A percentile compares a stretch with the other conserved stretches of the same genome.
phyloP scores from a whole-genome alignment of 2,113 vertebrate species.

The Ophiodon elongatus region DNA sequence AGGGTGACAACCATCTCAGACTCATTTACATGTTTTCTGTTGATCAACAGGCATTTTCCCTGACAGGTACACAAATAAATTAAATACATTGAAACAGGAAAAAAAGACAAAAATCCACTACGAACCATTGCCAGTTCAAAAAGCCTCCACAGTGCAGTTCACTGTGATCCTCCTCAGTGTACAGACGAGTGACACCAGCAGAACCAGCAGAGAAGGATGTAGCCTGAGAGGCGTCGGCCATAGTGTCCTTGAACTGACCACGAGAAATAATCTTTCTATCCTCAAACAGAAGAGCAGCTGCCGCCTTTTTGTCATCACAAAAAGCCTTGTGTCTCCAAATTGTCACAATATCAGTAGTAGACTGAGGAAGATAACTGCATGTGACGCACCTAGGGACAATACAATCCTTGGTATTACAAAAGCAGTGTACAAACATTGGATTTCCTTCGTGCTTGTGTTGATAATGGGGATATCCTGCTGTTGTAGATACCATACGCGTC shows the following conservation, averaged over 20 bases:
- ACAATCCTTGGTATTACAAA: conserved; percentile 60
- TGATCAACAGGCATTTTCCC: not conserved
- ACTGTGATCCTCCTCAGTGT: not conserved
- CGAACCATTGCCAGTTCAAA: not conserved
- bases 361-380: conserved; percentile 49
- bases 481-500: conserved; percentile 50
- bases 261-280: conserved; percentile 57
- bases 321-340: conserved; percentile 23
- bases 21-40: not conserved
- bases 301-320: conserved; percentile 28
- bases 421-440: conserved; percentile 71
- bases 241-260: conserved; percentile 57
- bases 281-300: conserved; percentile 46
- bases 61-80: not conserved
- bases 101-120: not conserved
- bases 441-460: conserved; percentile 76
- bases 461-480: conserved; percentile 82
- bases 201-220: conserved; percentile 23
- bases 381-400: conserved; percentile 80
- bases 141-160: too few species aligned
- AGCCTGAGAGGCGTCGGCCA: conserved; percentile 25
- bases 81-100: not conserved
- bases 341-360: conserved; percentile 41
- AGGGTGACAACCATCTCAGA: not conserved
- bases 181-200: not conserved